Conservation (phyloP, 2,113 vertebrate genomes). For the Choloepus hoffmanni region DNA sequence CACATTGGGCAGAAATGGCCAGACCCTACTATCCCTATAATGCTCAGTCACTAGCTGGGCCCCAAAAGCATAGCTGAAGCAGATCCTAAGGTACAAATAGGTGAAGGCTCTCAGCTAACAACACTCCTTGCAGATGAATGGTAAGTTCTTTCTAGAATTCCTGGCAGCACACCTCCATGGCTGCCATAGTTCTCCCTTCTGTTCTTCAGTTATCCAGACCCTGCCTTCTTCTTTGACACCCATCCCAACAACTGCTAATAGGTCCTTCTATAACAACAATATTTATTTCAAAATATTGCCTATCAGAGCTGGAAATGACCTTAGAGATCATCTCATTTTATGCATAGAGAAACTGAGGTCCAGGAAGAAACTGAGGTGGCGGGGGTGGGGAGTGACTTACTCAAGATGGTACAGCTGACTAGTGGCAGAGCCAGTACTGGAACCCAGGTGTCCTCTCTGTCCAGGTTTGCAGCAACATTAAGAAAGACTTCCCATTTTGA, state of each 20-base stretch:
- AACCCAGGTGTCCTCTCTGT: not conserved
- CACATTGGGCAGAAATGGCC: not conserved
- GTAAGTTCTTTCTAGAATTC: not conserved
- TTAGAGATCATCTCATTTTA: conserved; percentile 4
- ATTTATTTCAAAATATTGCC: conserved; percentile 29
- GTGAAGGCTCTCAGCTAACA: not conserved
- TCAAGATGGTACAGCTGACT: not conserved
- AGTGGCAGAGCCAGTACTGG: not conserved
- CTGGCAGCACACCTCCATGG: not conserved
- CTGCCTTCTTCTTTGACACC: not conserved
- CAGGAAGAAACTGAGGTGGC: no score
- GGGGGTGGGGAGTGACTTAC: not conserved
- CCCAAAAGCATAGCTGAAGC: not conserved
- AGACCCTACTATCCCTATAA: not conserved
- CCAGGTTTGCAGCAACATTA: not conserved
- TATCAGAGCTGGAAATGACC: not conserved
- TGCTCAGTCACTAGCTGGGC: not conserved
- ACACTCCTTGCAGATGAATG: not conserved
- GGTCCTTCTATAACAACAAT: not conserved
- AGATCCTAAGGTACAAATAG: not conserved
- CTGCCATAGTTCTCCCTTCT: not conserved
- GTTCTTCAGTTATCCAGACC: not conserved
- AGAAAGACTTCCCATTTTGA: not conserved
- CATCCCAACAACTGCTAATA: not conserved
- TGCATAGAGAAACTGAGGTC: not conserved